Conservation (phyloP, 2,113 vertebrate species). For the Lophochroa leadbeateri region DNA sequence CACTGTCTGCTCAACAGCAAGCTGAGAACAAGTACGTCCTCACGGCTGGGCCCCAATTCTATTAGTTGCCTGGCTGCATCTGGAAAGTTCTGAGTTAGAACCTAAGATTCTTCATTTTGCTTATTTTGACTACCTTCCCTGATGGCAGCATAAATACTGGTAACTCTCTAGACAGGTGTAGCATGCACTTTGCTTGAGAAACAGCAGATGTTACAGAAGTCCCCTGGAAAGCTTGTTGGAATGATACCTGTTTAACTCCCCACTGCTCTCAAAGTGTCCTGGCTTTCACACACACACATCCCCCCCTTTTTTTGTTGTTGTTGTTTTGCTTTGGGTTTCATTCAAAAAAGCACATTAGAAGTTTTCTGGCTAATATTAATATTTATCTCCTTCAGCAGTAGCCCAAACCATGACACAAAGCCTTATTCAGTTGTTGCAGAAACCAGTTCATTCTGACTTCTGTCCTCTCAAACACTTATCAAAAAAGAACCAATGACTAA, state of each 20-base stretch:
- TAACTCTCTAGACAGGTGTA: neutral
- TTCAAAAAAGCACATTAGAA: neutral
- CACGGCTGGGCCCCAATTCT: neutral
- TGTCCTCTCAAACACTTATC: slow-evolving; percentile 16
- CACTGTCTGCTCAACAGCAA: neutral
- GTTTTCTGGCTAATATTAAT: neutral
- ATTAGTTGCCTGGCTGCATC: neutral
- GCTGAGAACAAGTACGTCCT: neutral
- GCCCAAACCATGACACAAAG: neutral
- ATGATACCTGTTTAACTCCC: neutral
- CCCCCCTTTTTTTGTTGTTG: neutral
- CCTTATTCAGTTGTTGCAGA: neutral
- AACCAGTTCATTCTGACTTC: slow-evolving; percentile 1
- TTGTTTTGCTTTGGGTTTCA: neutral
- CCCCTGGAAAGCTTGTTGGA: neutral
- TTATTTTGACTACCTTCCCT: neutral
- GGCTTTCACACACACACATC: neutral
- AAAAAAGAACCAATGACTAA: slow-evolving; percentile 21
- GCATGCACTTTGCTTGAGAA: neutral
- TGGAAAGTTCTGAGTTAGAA: neutral
- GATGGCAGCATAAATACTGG: neutral
- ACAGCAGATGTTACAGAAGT: neutral
- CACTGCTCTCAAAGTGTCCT: neutral
- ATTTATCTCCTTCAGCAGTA: neutral
- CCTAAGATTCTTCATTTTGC: neutral